Base-by-base conservation (phyloP, 2,113 vertebrate genomes). In the Sakesphorus luctuosus region DNA sequence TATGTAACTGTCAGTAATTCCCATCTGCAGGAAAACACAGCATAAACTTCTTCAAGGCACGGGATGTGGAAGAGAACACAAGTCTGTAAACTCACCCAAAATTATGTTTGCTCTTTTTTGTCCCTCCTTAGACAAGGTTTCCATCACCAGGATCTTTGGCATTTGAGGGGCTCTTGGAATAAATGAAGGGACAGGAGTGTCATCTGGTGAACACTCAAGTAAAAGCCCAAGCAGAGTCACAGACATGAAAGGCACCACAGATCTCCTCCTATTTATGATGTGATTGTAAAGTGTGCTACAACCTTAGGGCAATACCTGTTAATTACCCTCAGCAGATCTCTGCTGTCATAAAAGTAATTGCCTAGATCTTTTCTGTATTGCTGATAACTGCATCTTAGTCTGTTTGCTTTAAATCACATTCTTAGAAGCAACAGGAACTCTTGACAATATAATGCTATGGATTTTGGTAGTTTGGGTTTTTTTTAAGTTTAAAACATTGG, bases 161-260 rank as follows among this genome's bases (percentile, higher is more conserved):
- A 38, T 28, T 44, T 3, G 5, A 56, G 47, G 59, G 52, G 43
- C 68, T 86, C 31, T 16, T 62, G 44, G 81, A 86, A 82, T 40
- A 61, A 84, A 75, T 15, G 21, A 43, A 61, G 66, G 73, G 71
- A 56, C 75, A 82, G 50, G 43, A 87, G 53, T 82, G 82, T 83
- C 75, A 94, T 78, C 95, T 96, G 79, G 62, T 77, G 79, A 91
- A 84, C 92, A 86, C 87, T 77, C 43, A 71, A 80, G 56, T 4
- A 83, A 89, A 96, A 87, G 50, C 50, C 86, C 94, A 95, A 95
- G 56, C 72, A 84, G 86, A 63, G 69, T 36, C 38, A 84, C 62
- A 72, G 76, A 94, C 91, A 94, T 95, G 87, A 96, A 96, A 92
- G 84, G 81, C 87, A 77, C 46, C 52, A 31, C 44, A 90, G 86